Evolutionary conservation across 2,797 vertebrate species (phyloP), one percentile per base, ranked within the genome.

Genomic region (Champsocephalus gunnari): DNA sequence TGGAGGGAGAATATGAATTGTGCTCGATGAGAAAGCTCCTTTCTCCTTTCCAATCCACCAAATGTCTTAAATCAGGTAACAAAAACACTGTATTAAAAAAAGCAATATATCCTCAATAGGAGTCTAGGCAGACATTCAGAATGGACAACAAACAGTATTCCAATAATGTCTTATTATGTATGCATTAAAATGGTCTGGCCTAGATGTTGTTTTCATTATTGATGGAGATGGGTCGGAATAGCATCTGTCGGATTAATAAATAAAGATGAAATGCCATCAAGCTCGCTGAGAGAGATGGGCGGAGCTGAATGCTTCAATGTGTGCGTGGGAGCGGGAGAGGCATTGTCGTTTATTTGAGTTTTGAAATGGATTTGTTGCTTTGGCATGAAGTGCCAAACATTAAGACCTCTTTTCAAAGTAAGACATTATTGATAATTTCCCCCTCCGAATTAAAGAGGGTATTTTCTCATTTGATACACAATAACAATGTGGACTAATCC

Each of bases 191-290:
- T 43, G 11, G 64, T 75, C 75, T 77, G 68, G 66, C 65, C 73
- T 73, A 48, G 43, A 75, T 69, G 53, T 50, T 63, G 80, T 45
- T 72, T 82, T 82, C 21, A 53, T 84, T 86, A 80, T 84, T 86
- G 64, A 73, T 28, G 55, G 50, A 80, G 77, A 79, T 62, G 43
- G 72, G 51, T 69, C 4, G 9, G 64, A 88, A 81, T 67, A 85
- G 58, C 76, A 79, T 87, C 77, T 81, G 81, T 77, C 60, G 24
- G 68, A 73, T 80, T 80, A 85, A 85, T 86, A 85, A 90, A 91
- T 82, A 87, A 78, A 87, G 73, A 81, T 86, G 59, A 87, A 91
- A 87, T 71, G 75, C 49, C 80, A 90, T 85, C 61, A 66, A 58
- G 58, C 55, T 51, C 62, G 71, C 38, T 54, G 57, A 65, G 73